These are phyloP conservation scores for Diadegma fenestrale DNA, from an alignment of 2,888 invertebrate genomes.

Conservation along the genomic window DNA sequence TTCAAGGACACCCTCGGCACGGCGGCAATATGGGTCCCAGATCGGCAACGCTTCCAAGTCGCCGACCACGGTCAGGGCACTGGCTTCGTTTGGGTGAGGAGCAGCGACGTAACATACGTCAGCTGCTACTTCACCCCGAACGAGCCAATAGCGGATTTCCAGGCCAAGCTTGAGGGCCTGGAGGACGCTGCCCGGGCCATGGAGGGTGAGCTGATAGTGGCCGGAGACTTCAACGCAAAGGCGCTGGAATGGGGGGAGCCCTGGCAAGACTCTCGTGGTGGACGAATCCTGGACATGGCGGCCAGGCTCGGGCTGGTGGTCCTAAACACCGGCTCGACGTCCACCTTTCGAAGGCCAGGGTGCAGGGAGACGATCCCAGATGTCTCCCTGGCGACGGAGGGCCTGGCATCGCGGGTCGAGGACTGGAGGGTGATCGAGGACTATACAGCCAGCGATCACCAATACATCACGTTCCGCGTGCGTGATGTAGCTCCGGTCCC, in stretches of 20 bases:
- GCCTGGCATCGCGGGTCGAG: background rate
- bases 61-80: slow-evolving; percentile 22
- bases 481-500: background rate
- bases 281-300: slow-evolving; percentile 16
- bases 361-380: background rate
- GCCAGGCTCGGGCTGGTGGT: slow-evolving; percentile 16
- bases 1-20: slow-evolving; percentile 49
- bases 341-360: background rate
- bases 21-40: slow-evolving; percentile 58
- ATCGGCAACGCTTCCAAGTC: slow-evolving; percentile 20
- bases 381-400: background rate
- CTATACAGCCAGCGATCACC: background rate
- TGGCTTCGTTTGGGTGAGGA: slow-evolving; percentile 56
- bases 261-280: slow-evolving; percentile 6
- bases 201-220: slow-evolving; percentile 57
- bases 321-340: slow-evolving; percentile 3
- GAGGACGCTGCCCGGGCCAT: slow-evolving; percentile 50
- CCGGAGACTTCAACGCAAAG: background rate
- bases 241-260: background rate
- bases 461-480: slow-evolving; percentile 2
- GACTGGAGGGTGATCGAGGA: background rate
- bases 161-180: slow-evolving; percentile 41
- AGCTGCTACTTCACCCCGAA: slow-evolving; percentile 66
- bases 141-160: slow-evolving; percentile 53
- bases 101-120: slow-evolving; percentile 35